Conservation (phyloP, 2,888 invertebrate genomes). For the Drosophila ustulata region DNA sequence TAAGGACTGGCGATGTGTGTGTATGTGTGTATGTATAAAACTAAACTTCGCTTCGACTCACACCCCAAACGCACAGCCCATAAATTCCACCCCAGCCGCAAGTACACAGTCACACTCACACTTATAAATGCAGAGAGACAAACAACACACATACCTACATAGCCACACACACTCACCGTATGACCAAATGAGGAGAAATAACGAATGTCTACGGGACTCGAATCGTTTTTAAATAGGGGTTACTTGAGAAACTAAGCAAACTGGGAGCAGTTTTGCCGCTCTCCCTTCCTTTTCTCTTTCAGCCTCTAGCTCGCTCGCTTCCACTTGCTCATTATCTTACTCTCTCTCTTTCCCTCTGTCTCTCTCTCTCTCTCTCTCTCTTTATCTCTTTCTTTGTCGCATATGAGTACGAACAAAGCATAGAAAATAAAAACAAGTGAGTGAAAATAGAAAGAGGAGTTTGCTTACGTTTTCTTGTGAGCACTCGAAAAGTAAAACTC, state of each 20-base stretch:
- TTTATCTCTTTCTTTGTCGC: not conserved
- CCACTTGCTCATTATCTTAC: not conserved
- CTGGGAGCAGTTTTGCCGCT: conserved; percentile 40
- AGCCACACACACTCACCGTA: conserved; percentile 1
- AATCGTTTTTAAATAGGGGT: conserved; percentile 58
- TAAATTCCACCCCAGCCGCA: conserved; percentile 58
- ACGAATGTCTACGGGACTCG: conserved; percentile 29
- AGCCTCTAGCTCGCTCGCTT: not conserved
- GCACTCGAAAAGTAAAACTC: not conserved
- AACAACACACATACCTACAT: conserved; percentile 7
- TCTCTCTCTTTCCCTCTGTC: not conserved
- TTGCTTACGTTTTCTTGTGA: not conserved
- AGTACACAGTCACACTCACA: conserved; percentile 22
- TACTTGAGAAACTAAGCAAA: conserved; percentile 59
- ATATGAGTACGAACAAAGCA: not conserved
- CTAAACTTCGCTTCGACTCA: conserved; percentile 53
- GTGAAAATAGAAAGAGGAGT: conserved; percentile 22
- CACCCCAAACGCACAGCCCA: conserved; percentile 36
- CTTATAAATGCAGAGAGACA: not conserved
- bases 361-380: conserved; percentile 6
- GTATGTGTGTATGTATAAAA: conserved; percentile 28
- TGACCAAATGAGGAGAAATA: conserved; percentile 51
- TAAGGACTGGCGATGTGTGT: conserved; percentile 14
- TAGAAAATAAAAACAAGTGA: conserved; percentile 17
- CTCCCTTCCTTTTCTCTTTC: conserved; percentile 27